Conservation (phyloP, 2,888 invertebrate genomes). For the Frankliniella intonsa region DNA sequence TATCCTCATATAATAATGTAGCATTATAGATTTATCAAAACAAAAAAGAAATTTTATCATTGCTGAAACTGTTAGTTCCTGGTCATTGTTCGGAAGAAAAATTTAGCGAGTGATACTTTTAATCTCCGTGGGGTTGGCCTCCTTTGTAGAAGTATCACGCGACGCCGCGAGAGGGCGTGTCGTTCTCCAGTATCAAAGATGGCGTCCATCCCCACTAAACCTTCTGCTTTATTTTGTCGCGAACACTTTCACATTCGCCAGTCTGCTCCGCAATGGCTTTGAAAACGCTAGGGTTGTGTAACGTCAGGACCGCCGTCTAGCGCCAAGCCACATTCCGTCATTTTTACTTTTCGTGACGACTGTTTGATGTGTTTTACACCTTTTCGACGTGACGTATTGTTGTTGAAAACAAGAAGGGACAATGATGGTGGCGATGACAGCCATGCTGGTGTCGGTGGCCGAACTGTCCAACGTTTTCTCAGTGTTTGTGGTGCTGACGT, state of each 20-base stretch:
- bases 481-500: conserved; percentile 65
- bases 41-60: neutral
- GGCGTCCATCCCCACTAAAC: conserved; percentile 18
- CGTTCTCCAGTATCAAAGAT: neutral
- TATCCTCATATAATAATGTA: neutral
- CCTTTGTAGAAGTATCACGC: neutral
- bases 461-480: conserved; percentile 72
- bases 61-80: too few species aligned
- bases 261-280: conserved; percentile 38
- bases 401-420: conserved; percentile 30
- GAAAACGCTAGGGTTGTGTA: conserved; percentile 31
- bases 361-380: conserved; percentile 16
- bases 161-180: conserved; percentile 20
- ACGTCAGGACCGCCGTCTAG: conserved; percentile 28
- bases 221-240: conserved; percentile 24
- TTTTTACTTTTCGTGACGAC: neutral
- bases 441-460: conserved; percentile 62
- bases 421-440: conserved; percentile 50
- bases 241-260: conserved; percentile 36
- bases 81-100: too few species aligned
- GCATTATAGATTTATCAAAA: neutral
- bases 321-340: neutral
- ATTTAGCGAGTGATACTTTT: neutral
- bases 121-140: neutral
- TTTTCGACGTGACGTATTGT: conserved; percentile 28